A percentile compares a stretch with the other conserved stretches of the same genome.
phyloP scores from a whole-genome alignment of 2,888 invertebrate genomes.

The Leucophenga maculata region DNA sequence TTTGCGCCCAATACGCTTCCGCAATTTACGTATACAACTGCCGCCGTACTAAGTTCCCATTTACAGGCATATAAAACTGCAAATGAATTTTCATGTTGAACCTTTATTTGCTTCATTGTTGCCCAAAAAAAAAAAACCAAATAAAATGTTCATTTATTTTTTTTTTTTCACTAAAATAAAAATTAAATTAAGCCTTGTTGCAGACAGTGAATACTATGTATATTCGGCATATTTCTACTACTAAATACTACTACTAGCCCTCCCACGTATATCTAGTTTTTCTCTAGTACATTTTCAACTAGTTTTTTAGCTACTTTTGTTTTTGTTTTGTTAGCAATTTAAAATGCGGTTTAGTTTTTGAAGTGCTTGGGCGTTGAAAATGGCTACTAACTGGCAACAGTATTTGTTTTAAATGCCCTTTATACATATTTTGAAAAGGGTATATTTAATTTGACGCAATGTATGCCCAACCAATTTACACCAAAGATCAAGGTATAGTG shows the following conservation, averaged over 20 bases:
- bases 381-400: not conserved
- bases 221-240: not conserved
- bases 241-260: not conserved
- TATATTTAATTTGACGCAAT: too few relatives aligned
- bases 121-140: not conserved
- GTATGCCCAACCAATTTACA: too few relatives aligned
- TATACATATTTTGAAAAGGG: too few relatives aligned
- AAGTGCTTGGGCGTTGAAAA: not conserved
- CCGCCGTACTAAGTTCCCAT: too few relatives aligned
- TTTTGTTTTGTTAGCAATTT: conserved; percentile 18
- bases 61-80: too few relatives aligned
- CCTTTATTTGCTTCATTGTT: not conserved
- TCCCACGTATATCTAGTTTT: not conserved
- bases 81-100: too few relatives aligned
- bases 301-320: not conserved
- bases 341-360: conserved; percentile 24
- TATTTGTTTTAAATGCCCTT: not conserved
- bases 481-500: too few relatives aligned
- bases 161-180: not conserved
- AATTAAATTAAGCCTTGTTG: conserved; percentile 2
- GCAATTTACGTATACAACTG: too few relatives aligned
- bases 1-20: too few relatives aligned
- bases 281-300: not conserved
- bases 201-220: not conserved
- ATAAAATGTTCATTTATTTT: not conserved